phyloP scores from a whole-genome alignment of 2,797 vertebrate genomes.

The Crax fasciolata region DNA sequence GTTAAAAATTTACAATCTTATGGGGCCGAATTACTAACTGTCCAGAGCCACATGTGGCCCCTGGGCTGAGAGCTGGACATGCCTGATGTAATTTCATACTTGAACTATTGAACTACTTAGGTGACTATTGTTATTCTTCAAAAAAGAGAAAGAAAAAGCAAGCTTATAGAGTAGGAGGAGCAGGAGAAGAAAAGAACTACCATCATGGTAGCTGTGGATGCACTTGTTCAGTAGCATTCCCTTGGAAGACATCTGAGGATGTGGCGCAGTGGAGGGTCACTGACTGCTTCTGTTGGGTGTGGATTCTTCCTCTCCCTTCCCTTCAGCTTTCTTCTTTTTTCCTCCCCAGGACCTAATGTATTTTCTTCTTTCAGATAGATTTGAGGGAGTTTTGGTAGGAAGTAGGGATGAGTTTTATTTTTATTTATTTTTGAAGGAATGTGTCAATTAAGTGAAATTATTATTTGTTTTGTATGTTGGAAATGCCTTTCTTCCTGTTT shows the following conservation, averaged over 20 bases:
- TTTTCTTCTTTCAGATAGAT: not conserved
- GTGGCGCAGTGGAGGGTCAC: not conserved
- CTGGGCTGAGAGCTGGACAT: no score
- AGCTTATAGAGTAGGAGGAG: not conserved
- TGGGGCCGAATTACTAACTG: no score
- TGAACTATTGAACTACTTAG: not conserved
- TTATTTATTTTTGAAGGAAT: not conserved
- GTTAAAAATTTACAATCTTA: no score
- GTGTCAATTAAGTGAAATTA: not conserved
- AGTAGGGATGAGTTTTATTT: not conserved
- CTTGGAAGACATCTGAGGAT: accelerated
- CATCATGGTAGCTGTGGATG: not conserved
- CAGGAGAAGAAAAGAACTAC: not conserved
- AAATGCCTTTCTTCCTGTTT: not conserved
- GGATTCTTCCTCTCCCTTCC: not conserved
- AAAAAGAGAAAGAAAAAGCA: not conserved
- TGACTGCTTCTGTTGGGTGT: not conserved
- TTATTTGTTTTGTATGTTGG: not conserved
- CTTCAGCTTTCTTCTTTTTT: not conserved
- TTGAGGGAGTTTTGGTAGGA: not conserved
- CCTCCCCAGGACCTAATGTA: not conserved
- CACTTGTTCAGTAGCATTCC: not conserved
- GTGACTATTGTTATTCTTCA: not conserved
- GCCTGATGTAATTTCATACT: not conserved
- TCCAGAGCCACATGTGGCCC: no score